Evolutionary conservation across 2,888 invertebrate species (phyloP), one percentile per base, ranked within the genome.

Genomic region (Thalpophila matura): DNA sequence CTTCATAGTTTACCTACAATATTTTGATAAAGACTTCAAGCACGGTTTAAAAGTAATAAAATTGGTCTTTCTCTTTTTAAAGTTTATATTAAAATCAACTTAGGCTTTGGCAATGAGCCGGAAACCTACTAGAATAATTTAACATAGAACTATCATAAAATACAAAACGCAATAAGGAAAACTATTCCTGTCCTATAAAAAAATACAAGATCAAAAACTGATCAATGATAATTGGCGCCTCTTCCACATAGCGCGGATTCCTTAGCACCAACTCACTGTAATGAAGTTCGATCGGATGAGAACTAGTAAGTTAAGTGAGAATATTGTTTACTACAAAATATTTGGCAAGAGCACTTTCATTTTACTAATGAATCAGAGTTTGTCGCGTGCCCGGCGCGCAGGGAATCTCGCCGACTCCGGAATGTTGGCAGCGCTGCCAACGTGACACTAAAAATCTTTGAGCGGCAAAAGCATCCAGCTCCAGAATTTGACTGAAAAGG

Each of bases 361-460:
- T 74, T 84, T 71, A 74, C 61, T 76, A 77, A 82, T 84, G 86
- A 85, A 79, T 85, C 86, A 80, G 68, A 61, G 57, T 47, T 63
- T 50, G 64, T 77, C 71, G 77, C 77, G 80, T 81, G 81, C 69
- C 57, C 67, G 68, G 64, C 71, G 53, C 73, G 77, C 72, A 65
- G 77, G 77, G 83, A 76, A 83, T 81, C 73, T 73, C 60, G 53
- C 57, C 56, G 66, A 50, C 51, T 63, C 37, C 40, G 75, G 77
- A 74, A 80, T 75, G 78, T 83, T 85, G 86, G 82, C 84, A 82
- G 45, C 73, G 63, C 50, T 80, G 81, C 82, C 84, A 83, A 81
- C 70, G 68, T 70, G 62, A 76, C 70, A 79, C 72, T 78, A 64
- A 69, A 70, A 74, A 67, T 55, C 49, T 60, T 68, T 64, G 37